Evolutionary conservation across 2,797 vertebrate species (phyloP), one percentile per base, ranked within the genome.

Genomic region (Chiloscyllium punctatum): DNA sequence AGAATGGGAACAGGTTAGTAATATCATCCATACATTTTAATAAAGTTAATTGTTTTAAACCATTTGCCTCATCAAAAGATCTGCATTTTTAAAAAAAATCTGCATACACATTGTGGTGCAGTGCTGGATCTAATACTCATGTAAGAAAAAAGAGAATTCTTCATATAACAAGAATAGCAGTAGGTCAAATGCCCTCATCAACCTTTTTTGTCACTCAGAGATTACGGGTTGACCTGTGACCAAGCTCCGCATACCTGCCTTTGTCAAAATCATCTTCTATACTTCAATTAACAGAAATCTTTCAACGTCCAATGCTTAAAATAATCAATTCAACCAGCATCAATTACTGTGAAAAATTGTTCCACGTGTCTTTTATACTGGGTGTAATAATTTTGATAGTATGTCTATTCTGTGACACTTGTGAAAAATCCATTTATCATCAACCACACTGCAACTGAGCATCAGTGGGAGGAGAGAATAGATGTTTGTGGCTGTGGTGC

Each of bases 1-100:
- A 98, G 99, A 42, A 96, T 99, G 94, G 99, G 99, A 97, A 98
- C 98, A 23, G 98, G 98, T 98, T 69, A 96, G 98, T 96, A 25
- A 42, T 88, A 37, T 42, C 66, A 62, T 69, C 53, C 69, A 33
- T 72, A 1, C 33, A 74, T 57, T 48, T 53, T 69, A 25, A 57
- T 33, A 88, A 72, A 95, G 23, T 16, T 33, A 33, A 48, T 18
- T 11, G 33, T 74, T 37, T 66, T 16, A n/a, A 13, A 66, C 57
- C 57, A 62, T 62, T 11, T 62, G 57, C 57, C 57, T 92, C n/a
- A 68, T 90, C 51, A 90, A 62, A 1, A 27, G 27, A n/a, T 53
- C 13, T 62, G 18, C 25, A 57, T 27, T n/a, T 90, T 90, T 62
- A 37, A 62, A 62, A 62, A 57, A 62, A 62, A n/a, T 66, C 57